Evolutionary conservation across 2,888 invertebrate genomes (phyloP).

Genomic region (Trichacis sp.): DNA sequence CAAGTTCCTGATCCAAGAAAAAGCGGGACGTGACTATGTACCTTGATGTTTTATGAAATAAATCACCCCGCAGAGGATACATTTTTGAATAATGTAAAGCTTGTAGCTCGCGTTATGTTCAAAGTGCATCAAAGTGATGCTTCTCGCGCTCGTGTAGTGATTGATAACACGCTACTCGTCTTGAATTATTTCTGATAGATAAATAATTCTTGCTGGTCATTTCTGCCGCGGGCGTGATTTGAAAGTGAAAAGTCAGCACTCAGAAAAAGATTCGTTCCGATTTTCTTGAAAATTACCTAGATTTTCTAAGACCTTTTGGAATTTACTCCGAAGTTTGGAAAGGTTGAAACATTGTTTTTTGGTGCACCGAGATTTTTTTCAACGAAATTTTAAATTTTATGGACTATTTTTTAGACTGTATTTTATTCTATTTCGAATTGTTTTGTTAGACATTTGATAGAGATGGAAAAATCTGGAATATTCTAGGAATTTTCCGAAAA

Average conservation of each 20-base stretch:
- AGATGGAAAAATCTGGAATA: too few species aligned
- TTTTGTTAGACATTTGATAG: too few species aligned
- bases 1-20: neutral
- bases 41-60: neutral
- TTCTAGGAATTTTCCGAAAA: too few species aligned
- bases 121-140: conserved; percentile 5
- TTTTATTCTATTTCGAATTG: too few species aligned
- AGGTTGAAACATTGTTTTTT: neutral
- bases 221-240: conserved; percentile 1
- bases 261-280: neutral
- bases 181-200: conserved; percentile 8
- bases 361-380: neutral
- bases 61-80: neutral
- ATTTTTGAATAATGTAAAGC: conserved; percentile 13
- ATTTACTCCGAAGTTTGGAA: neutral
- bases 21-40: neutral
- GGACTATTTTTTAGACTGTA: too few species aligned
- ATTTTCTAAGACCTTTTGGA: neutral
- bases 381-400: neutral
- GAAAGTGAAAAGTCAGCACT: conserved; percentile 1
- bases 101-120: neutral
- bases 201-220: neutral
- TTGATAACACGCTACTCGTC: neutral
- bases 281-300: neutral
- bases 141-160: conserved; percentile 6